Conservation (phyloP, 2,113 vertebrate species). For the Acanthisitta chloris region DNA sequence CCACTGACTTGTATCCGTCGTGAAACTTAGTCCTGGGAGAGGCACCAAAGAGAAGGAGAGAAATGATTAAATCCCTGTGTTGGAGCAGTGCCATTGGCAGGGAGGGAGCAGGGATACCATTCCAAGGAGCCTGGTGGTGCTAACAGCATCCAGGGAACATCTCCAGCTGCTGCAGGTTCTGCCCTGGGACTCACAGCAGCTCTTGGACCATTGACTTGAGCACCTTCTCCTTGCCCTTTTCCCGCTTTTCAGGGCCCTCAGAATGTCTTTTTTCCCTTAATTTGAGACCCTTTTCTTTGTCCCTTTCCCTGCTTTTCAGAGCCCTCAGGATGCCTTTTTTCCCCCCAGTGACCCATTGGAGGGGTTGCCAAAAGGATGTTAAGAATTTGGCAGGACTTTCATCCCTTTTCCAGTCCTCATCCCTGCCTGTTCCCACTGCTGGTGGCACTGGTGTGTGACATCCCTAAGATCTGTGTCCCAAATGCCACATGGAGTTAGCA, state of each 20-base stretch:
- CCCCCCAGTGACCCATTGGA: fast-evolving
- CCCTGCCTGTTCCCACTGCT: not conserved
- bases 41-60: not conserved
- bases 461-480: not conserved
- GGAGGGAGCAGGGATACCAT: not conserved
- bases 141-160: not conserved
- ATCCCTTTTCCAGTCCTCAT: not conserved
- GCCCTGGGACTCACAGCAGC: not conserved
- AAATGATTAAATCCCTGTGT: fast-evolving
- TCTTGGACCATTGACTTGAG: not conserved
- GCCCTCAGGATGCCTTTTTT: not conserved
- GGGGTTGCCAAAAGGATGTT: not conserved
- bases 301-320: not conserved
- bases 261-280: too few species aligned
- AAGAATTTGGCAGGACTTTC: not conserved
- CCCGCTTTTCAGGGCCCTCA: not conserved
- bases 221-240: too few species aligned
- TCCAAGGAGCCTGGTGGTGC: too few species aligned
- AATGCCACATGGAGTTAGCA: not conserved
- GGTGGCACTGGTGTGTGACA: not conserved
- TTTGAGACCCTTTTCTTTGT: too few species aligned
- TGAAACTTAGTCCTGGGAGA: conserved; percentile 53
- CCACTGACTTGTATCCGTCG: conserved; percentile 64
- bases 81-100: not conserved
- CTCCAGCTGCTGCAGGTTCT: not conserved